These are phyloP conservation scores for Zelostemma sp. DNA, from an alignment of 1,140 invertebrate genomes.

Conservation along the genomic window DNA sequence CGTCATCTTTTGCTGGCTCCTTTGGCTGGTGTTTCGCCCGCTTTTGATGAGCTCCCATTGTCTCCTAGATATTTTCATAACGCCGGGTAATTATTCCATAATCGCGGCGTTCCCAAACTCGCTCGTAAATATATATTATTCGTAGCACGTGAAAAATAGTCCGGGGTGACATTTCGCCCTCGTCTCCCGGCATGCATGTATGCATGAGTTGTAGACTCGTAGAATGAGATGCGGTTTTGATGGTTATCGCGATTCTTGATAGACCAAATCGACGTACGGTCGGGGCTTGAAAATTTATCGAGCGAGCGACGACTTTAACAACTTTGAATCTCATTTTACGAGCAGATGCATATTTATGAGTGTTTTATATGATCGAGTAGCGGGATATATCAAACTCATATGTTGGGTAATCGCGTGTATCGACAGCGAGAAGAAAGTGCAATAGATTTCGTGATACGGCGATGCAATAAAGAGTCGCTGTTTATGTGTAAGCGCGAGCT, in stretches of 20 bases:
- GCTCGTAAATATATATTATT: no score
- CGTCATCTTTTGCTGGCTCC: neutral
- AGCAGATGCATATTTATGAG: constrained; percentile 9
- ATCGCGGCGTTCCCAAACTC: no score
- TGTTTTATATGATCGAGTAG: constrained; percentile 9
- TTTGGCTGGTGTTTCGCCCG: no score
- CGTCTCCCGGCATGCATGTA: neutral
- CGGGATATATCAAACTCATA: constrained; percentile 8
- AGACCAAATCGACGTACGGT: constrained; percentile 1
- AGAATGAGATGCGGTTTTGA: neutral
- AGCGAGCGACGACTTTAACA: constrained; percentile 2
- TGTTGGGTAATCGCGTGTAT: constrained; percentile 7
- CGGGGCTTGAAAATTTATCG: constrained; percentile 5
- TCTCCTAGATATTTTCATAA: neutral
- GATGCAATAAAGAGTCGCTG: neutral
- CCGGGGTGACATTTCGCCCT: neutral
- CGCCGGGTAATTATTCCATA: neutral
- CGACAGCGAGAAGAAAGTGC: constrained; percentile 4
- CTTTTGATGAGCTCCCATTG: constrained; percentile 1
- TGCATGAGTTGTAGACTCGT: neutral
- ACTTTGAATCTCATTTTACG: constrained; percentile 7
- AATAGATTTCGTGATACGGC: neutral
- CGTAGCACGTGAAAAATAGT: neutral
- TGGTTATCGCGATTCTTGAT: constrained; percentile 2
- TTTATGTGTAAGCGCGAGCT: neutral